Evolutionary conservation across 2,797 vertebrate species (phyloP).

Genomic region (Nyctalus aviator): DNA sequence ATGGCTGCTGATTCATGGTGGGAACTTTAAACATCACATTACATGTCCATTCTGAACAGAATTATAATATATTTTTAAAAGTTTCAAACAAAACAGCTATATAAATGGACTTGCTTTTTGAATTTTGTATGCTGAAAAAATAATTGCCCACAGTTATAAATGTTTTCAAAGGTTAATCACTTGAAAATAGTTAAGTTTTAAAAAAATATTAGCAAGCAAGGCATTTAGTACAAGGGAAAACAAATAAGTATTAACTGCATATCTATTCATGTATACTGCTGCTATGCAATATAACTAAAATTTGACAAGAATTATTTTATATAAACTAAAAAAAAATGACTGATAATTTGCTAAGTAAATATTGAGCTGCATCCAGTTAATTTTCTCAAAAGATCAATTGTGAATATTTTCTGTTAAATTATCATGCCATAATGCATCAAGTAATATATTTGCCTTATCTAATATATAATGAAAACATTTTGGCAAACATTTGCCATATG

Average conservation of each 20-base stretch:
- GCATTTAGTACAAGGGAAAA: background rate
- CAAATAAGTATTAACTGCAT: background rate
- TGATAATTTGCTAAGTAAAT: constrained; percentile 43
- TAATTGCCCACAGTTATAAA: background rate
- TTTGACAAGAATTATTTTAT: background rate
- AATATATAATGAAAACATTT: constrained; percentile 59
- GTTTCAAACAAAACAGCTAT: background rate
- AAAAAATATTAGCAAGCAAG: constrained; percentile 8
- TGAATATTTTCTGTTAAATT: constrained; percentile 64
- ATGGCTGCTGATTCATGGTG: background rate
- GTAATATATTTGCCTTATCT: constrained; percentile 57
- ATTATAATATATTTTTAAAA: background rate
- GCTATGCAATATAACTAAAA: constrained; percentile 32
- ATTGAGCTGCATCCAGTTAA: constrained; percentile 19
- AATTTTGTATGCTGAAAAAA: constrained; percentile 41
- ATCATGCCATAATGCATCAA: constrained; percentile 29
- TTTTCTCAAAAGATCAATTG: constrained; percentile 41
- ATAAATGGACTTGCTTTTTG: background rate
- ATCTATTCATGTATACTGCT: background rate
- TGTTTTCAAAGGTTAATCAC: constrained; percentile 42
- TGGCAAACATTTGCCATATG: constrained; percentile 49
- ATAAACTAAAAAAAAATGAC: constrained; percentile 20
- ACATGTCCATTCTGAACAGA: background rate
- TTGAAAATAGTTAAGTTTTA: constrained; percentile 1
- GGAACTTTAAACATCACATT: background rate